phyloP scores from a whole-genome alignment of 1,140 invertebrate genomes.

The Augochlora pura region DNA sequence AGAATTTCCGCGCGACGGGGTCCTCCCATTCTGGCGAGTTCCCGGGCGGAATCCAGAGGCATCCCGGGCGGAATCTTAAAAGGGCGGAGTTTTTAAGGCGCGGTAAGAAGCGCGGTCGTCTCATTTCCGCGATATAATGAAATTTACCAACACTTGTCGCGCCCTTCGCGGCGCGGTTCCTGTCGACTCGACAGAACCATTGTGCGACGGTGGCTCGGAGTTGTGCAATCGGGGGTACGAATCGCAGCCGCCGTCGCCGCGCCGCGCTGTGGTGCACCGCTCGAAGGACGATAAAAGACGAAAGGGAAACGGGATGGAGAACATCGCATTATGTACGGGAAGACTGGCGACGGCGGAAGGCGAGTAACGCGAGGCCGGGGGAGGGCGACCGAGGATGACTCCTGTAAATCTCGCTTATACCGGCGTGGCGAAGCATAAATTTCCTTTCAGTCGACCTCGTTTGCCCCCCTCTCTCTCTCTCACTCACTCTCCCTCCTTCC shows the following conservation, averaged over 20 bases:
- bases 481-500: neutral
- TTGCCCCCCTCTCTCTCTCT: neutral
- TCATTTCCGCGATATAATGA: slow-evolving; percentile 58
- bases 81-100: neutral
- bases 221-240: slow-evolving; percentile 53
- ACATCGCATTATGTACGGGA: slow-evolving; percentile 41
- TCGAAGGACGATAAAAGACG: slow-evolving; percentile 52
- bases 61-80: neutral
- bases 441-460: slow-evolving; percentile 50
- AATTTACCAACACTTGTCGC: slow-evolving; percentile 30
- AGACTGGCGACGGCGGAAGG: slow-evolving; percentile 2
- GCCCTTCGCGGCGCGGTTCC: slow-evolving; percentile 7
- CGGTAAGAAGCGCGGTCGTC: slow-evolving; percentile 1
- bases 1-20: too few species aligned
- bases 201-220: slow-evolving; percentile 43
- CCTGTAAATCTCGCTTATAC: slow-evolving; percentile 47
- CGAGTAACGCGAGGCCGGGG: neutral
- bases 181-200: slow-evolving; percentile 42
- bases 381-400: neutral
- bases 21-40: neutral
- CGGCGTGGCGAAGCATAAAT: slow-evolving; percentile 62
- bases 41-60: too few species aligned
- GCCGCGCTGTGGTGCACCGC: neutral
- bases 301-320: slow-evolving; percentile 41
- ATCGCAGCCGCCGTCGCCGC: slow-evolving; percentile 33